Evolutionary conservation across 2,888 invertebrate genomes (phyloP).

Genomic region (Epirrhoe alternata): DNA sequence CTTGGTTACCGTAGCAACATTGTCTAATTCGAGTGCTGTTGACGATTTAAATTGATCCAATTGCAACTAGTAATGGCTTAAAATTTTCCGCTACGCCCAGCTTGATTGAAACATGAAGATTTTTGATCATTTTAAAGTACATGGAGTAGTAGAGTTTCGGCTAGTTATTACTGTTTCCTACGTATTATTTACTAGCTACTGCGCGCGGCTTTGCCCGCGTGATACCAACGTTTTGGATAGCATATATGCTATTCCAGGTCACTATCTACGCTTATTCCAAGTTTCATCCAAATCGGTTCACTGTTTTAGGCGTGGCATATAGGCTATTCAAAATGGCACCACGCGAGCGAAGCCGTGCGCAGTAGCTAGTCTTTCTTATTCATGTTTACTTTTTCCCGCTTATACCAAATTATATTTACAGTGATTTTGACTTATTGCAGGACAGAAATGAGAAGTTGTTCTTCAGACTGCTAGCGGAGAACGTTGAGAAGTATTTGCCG

Average conservation of each 20-base stretch:
- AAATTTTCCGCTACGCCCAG: not conserved
- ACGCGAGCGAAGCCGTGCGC: too few relatives aligned
- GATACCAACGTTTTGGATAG: too few relatives aligned
- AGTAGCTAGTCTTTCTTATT: too few relatives aligned
- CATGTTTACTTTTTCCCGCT: too few relatives aligned
- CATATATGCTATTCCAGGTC: too few relatives aligned
- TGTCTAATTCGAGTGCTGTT: not conserved
- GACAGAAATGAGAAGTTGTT: conserved; percentile 99
- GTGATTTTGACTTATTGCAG: conserved; percentile 76
- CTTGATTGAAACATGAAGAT: too few relatives aligned
- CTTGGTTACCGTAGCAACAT: not conserved
- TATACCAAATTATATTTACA: conserved; percentile 47
- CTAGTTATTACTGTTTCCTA: not conserved
- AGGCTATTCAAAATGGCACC: too few relatives aligned
- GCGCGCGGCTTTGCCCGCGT: too few relatives aligned
- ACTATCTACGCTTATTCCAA: too few relatives aligned
- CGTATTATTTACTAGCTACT: not conserved
- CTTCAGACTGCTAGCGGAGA: conserved; percentile 95
- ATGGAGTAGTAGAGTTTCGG: not conserved
- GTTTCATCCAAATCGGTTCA: too few relatives aligned
- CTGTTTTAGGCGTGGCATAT: too few relatives aligned
- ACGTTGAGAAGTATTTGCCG: conserved; percentile 97
- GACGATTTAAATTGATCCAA: not conserved
- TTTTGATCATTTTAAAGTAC: too few relatives aligned
- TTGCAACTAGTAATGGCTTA: not conserved